These are phyloP conservation scores for Drosophila arizonae DNA, from an alignment of 1,140 invertebrate genomes.

Conservation along the genomic window DNA sequence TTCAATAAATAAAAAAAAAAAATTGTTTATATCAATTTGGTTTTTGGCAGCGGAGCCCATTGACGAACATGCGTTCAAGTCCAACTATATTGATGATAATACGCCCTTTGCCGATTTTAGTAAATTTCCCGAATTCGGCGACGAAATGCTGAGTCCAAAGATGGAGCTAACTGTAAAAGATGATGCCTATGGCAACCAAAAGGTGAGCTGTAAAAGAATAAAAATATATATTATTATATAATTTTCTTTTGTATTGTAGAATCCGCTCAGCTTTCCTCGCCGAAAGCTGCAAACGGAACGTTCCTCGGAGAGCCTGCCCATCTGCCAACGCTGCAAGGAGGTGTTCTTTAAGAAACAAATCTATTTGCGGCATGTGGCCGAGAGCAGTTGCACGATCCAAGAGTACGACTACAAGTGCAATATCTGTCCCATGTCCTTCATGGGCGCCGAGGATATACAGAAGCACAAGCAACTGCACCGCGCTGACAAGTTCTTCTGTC, in stretches of 20 bases:
- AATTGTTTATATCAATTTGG: slow-evolving; percentile 9
- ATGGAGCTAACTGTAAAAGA: slow-evolving; percentile 62
- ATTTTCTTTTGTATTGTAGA: slow-evolving; percentile 26
- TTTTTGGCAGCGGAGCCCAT: slow-evolving; percentile 58
- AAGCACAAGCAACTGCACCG: slow-evolving; percentile 70
- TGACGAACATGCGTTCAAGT: slow-evolving; percentile 69
- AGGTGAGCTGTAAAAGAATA: slow-evolving; percentile 29
- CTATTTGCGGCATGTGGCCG: slow-evolving; percentile 69
- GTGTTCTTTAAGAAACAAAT: slow-evolving; percentile 77
- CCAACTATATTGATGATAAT: slow-evolving; percentile 71
- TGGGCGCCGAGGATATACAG: slow-evolving; percentile 66
- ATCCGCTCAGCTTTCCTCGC: slow-evolving; percentile 64
- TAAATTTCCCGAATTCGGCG: slow-evolving; percentile 59
- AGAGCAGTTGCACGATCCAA: slow-evolving; percentile 70
- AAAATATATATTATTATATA: neutral
- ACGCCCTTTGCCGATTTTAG: slow-evolving; percentile 71
- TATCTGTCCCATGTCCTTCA: slow-evolving; percentile 79
- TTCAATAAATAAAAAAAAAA: slow-evolving; percentile 8
- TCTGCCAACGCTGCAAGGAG: slow-evolving; percentile 79
- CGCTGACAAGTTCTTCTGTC: slow-evolving; percentile 72
- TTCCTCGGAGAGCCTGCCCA: slow-evolving; percentile 58
- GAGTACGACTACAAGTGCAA: slow-evolving; percentile 79
- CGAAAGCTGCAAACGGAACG: slow-evolving; percentile 72
- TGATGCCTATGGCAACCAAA: slow-evolving; percentile 53
- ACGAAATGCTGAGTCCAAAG: slow-evolving; percentile 70